Base-by-base conservation (phyloP, 2,888 invertebrate genomes). In the Anoplius nigerrimus region DNA sequence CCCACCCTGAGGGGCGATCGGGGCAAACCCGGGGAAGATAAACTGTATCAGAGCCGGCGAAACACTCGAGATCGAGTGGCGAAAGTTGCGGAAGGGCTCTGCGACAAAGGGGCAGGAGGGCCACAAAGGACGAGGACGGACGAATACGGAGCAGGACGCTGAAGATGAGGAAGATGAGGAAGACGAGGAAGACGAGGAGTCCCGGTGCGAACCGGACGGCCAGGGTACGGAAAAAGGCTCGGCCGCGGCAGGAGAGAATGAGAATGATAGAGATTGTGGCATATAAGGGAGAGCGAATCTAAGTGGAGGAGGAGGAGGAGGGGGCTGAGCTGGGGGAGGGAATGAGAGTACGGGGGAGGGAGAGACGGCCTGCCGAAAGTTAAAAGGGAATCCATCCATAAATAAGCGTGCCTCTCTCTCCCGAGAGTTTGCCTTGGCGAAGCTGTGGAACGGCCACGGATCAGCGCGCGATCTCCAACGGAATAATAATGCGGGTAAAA, bases 401-500 rank as follows among this genome's bases (percentile, higher is more conserved):
- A 87, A 86, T 86, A 88, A 86, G 84, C 80, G 79, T 72, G 72
- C 43, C 71, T 72, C 71, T 34, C 34, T 66, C 62, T 62, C 71
- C n/a, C 77, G 80, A 76, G 80, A 48, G 82, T 81, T 83, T 76
- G 80, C 82, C 81, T 82, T 78, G 79, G 77, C 75, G 66, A n/a
- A 75, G 75, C 55, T 70, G 67, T 69, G 72, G 64, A 71, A 69
- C 69, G 75, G 67, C 69, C 75, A 82, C 83, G 85, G 85, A 87
- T 88, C 87, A 79, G 84, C 81, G 86, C 82, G 87, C 88, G 80
- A 88, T 88, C 88, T 88, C 82, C 86, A 88, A 88, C 87, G 83
- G 88, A 88, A 88, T 87, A 87, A 87, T 88, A 88, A 88, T 87
- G 88, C 86, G 86, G 85, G 84, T 86, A 82, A 86, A 88, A 88